These are phyloP conservation scores for Acestrorhynchus altus DNA, from an alignment of 2,797 vertebrate genomes.

Conservation along the genomic window DNA sequence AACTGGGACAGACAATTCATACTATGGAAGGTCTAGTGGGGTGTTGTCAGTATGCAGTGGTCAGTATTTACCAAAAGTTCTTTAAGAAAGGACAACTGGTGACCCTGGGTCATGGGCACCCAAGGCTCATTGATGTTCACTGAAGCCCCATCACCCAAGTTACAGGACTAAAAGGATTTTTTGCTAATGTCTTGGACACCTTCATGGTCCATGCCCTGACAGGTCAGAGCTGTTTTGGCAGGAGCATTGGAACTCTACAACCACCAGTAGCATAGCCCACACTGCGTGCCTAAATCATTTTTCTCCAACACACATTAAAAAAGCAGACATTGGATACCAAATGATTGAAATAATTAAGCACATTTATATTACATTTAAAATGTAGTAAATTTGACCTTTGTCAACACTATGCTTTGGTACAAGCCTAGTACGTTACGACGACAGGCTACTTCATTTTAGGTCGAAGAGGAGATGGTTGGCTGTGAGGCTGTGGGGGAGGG, in stretches of 20 bases:
- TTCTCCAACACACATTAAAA: not conserved
- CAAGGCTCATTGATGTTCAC: no score
- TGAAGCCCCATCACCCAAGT: no score
- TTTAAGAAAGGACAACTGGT: no score
- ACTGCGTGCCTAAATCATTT: not conserved
- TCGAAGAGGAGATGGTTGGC: not conserved
- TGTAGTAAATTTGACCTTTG: not conserved
- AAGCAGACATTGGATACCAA: not conserved
- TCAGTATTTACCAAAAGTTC: no score
- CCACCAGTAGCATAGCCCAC: not conserved
- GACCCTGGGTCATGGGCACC: no score
- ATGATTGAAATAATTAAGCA: not conserved
- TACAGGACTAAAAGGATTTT: no score
- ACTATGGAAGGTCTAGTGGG: no score
- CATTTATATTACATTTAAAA: not conserved
- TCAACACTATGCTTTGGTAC: not conserved
- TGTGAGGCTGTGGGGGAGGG: not conserved
- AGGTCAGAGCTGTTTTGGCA: no score
- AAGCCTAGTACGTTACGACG: slow-evolving; percentile 26
- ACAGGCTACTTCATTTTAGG: not conserved
- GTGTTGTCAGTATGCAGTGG: no score
- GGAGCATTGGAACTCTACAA: not conserved
- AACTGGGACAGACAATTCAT: no score
- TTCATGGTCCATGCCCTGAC: no score
- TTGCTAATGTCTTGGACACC: no score